These are phyloP conservation scores for Tetrapedia diversipes DNA, from an alignment of 2,888 invertebrate species.

Conservation along the genomic window DNA sequence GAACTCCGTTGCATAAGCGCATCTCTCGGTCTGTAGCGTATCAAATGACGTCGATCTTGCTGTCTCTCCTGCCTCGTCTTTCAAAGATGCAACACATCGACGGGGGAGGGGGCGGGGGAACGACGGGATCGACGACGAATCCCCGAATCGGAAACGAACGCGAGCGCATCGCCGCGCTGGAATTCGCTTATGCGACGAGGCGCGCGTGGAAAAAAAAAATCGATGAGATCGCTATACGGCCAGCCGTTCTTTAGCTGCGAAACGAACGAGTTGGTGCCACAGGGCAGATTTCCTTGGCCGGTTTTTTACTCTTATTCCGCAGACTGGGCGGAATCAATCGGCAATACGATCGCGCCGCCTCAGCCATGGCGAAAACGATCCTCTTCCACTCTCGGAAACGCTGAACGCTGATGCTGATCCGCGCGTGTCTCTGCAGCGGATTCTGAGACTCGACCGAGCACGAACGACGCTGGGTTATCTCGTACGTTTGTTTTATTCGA, in stretches of 20 bases:
- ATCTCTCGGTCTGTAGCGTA: conserved; percentile 10
- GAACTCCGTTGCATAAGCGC: too few species aligned
- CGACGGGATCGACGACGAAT: too few species aligned
- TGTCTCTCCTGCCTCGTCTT: conserved; percentile 26
- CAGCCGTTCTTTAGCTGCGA: conserved; percentile 44
- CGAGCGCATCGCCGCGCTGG: conserved; percentile 54
- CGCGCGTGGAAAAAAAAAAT: conserved; percentile 58
- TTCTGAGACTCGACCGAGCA: conserved; percentile 9
- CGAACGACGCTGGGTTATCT: too few species aligned
- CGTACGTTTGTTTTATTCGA: too few species aligned
- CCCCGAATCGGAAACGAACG: conserved; percentile 20
- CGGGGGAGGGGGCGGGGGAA: too few species aligned
- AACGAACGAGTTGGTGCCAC: too few species aligned
- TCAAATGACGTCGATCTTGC: conserved; percentile 34
- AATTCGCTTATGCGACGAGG: conserved; percentile 70
- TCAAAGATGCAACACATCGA: conserved; percentile 34
- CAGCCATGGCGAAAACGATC: conserved; percentile 27
- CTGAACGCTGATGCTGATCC: conserved; percentile 1
- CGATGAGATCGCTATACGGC: conserved; percentile 68
- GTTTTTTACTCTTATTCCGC: conserved; percentile 53
- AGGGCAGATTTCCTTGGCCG: too few species aligned
- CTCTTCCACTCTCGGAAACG: conserved; percentile 7
- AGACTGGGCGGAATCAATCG: conserved; percentile 49
- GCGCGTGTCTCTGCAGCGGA: neutral
- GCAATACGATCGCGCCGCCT: conserved; percentile 19